A percentile compares a stretch with the other conserved stretches of the same genome.
These are phyloP conservation scores for Holotrichia oblita DNA, from an alignment of 1,140 invertebrate genomes.

Conservation along the genomic window DNA sequence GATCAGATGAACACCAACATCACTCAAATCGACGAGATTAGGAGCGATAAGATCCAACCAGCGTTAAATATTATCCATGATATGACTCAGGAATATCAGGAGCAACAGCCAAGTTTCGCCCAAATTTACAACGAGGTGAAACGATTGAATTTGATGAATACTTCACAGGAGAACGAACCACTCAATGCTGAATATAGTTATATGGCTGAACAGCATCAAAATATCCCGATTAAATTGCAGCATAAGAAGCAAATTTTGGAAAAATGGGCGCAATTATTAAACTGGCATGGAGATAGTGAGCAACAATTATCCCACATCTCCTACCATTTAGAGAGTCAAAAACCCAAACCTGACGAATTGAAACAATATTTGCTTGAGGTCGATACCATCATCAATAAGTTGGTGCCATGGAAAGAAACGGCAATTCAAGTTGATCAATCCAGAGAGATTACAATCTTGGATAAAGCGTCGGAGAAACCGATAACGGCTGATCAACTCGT, in stretches of 20 bases:
- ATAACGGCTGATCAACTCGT: slow-evolving; percentile 75
- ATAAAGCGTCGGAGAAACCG: slow-evolving; percentile 73
- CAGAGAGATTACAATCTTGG: slow-evolving; percentile 67
- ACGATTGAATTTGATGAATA: slow-evolving; percentile 73
- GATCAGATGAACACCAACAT: slow-evolving; percentile 78
- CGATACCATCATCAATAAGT: slow-evolving; percentile 70
- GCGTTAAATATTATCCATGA: slow-evolving; percentile 82
- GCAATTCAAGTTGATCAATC: slow-evolving; percentile 73
- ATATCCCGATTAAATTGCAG: slow-evolving; percentile 77
- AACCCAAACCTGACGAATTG: slow-evolving; percentile 72
- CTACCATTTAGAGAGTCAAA: slow-evolving; percentile 77
- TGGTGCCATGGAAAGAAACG: slow-evolving; percentile 74
- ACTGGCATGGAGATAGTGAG: slow-evolving; percentile 83
- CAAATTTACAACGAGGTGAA: slow-evolving; percentile 85
- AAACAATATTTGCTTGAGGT: slow-evolving; percentile 74
- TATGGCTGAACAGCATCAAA: slow-evolving; percentile 79
- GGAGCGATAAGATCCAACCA: slow-evolving; percentile 80
- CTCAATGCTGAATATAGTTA: slow-evolving; percentile 78
- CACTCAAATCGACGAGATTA: slow-evolving; percentile 81
- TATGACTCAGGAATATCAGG: slow-evolving; percentile 81
- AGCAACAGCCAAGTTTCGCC: slow-evolving; percentile 78
- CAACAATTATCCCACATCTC: slow-evolving; percentile 83
- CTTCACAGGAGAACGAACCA: slow-evolving; percentile 75
- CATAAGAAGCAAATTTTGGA: slow-evolving; percentile 79
- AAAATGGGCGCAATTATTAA: slow-evolving; percentile 84